These are phyloP conservation scores for Coenonympha arcania DNA, from an alignment of 2,888 invertebrate genomes.

Conservation along the genomic window DNA sequence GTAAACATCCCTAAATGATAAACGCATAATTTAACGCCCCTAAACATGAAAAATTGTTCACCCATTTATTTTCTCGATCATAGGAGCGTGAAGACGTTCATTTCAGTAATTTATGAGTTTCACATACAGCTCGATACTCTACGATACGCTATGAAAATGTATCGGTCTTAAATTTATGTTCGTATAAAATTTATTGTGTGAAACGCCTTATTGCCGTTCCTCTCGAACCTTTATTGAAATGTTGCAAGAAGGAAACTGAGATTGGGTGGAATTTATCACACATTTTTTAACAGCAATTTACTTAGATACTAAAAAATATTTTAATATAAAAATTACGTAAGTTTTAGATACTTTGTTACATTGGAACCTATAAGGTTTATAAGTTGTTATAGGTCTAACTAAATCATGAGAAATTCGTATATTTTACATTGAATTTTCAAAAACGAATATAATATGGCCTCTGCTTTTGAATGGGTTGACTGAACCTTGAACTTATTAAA, in stretches of 20 bases:
- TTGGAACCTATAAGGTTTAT: no score
- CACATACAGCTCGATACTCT: slow-evolving; percentile 35
- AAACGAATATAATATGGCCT: no score
- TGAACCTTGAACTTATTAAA: no score
- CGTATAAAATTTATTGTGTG: slow-evolving; percentile 25
- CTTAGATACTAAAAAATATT: background rate
- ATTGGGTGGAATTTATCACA: slow-evolving; percentile 18
- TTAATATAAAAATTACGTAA: no score
- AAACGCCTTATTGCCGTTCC: slow-evolving; percentile 24
- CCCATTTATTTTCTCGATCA: slow-evolving; percentile 59
- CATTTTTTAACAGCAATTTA: slow-evolving; percentile 2
- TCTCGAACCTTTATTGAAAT: slow-evolving; percentile 24
- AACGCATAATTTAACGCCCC: slow-evolving; percentile 70
- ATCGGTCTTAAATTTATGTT: slow-evolving; percentile 27
- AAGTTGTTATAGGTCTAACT: no score
- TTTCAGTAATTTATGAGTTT: slow-evolving; percentile 52
- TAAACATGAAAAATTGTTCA: slow-evolving; percentile 64
- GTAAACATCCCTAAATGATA: slow-evolving; percentile 73
- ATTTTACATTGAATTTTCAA: no score
- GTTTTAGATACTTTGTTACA: no score
- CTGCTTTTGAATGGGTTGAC: no score
- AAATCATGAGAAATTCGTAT: no score
- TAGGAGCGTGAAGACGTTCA: slow-evolving; percentile 54
- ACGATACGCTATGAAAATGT: slow-evolving; percentile 25
- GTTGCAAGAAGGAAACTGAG: slow-evolving; percentile 19